phyloP scores from a whole-genome alignment of 2,888 invertebrate genomes.

The Cheilosia impressa region DNA sequence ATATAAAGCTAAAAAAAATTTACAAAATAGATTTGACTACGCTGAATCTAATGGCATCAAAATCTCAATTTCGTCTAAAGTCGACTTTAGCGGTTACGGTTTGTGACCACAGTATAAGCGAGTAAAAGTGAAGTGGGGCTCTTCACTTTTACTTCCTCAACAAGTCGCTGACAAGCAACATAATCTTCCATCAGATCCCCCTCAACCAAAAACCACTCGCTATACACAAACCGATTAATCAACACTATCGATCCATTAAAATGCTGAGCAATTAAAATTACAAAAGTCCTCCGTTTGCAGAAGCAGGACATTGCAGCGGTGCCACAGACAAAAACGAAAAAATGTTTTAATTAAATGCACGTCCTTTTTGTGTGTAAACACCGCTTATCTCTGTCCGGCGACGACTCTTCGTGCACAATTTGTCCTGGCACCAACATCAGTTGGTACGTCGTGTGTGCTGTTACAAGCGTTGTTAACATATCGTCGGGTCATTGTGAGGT shows the following conservation, averaged over 20 bases:
- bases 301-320: slow-evolving; percentile 1
- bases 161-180: no score
- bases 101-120: no score
- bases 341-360: slow-evolving; percentile 58
- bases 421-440: slow-evolving; percentile 37
- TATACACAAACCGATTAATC: slow-evolving; percentile 50
- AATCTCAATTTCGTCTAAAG: no score
- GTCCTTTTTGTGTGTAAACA: slow-evolving; percentile 23
- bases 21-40: no score
- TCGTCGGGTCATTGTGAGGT: slow-evolving; percentile 28
- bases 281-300: slow-evolving; percentile 31
- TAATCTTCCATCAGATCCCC: no score
- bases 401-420: slow-evolving; percentile 44
- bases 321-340: background rate
- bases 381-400: slow-evolving; percentile 38
- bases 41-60: no score
- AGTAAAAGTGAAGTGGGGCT: no score
- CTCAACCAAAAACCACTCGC: background rate
- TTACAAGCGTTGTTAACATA: slow-evolving; percentile 56
- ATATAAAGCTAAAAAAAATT: no score
- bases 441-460: slow-evolving; percentile 1
- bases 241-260: slow-evolving; percentile 64
- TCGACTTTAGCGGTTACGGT: no score
- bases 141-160: no score
- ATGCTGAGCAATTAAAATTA: slow-evolving; percentile 68